A percentile compares a stretch with the other conserved stretches of the same genome.
Conservation (phyloP, 2,888 invertebrate genomes). For the Enchytraeus crypticus region DNA sequence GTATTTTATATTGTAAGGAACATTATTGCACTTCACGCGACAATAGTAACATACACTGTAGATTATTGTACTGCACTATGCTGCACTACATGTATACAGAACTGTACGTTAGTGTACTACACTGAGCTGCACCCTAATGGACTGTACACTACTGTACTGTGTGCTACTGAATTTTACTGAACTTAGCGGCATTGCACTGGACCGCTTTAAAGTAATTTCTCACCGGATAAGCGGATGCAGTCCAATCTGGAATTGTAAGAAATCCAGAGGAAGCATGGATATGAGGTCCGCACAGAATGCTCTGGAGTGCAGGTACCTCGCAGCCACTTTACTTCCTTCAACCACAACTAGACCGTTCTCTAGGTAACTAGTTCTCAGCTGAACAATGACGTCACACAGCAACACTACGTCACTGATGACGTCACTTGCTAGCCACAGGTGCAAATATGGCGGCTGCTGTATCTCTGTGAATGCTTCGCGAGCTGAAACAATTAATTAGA, state of each 20-base stretch:
- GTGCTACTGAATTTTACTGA: too few species aligned
- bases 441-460: constrained; percentile 49
- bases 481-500: too few species aligned
- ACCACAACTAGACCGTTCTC: constrained; percentile 92
- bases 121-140: too few species aligned
- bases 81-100: too few species aligned
- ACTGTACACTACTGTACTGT: too few species aligned
- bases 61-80: too few species aligned
- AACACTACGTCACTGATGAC: constrained; percentile 77
- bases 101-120: too few species aligned
- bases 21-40: too few species aligned
- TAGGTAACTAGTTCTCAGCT: constrained; percentile 84
- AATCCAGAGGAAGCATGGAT: constrained; percentile 74
- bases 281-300: constrained; percentile 75
- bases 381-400: constrained; percentile 77
- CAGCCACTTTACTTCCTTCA: constrained; percentile 78
- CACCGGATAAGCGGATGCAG: constrained; percentile 65
- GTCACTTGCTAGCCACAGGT: constrained; percentile 54
- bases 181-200: too few species aligned
- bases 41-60: too few species aligned
- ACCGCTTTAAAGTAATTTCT: too few species aligned
- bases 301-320: constrained; percentile 75
- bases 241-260: constrained; percentile 69
- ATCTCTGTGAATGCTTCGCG: constrained; percentile 87
- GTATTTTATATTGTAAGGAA: too few species aligned